Percentiles rank a stretch among this genome's conserved stretches.
Conservation (phyloP, 1,140 invertebrate genomes). For the Schlechtendalia chinensis region DNA sequence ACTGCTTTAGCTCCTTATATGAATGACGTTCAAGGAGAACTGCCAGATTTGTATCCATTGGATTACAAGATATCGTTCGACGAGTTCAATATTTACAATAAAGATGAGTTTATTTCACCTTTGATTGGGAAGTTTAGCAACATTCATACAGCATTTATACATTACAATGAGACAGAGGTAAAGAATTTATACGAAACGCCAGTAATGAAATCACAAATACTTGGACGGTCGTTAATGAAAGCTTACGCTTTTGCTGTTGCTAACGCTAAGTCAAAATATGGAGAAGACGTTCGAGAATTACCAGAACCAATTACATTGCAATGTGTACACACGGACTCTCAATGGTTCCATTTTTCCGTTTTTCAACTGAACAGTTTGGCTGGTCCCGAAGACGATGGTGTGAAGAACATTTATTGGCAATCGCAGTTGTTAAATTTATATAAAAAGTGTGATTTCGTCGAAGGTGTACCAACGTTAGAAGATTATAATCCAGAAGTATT, state of each 20-base stretch:
- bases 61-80: constrained; percentile 68
- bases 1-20: constrained; percentile 62
- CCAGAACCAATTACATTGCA: constrained; percentile 79
- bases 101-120: constrained; percentile 42
- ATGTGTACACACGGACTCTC: constrained; percentile 73
- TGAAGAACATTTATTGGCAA: constrained; percentile 79
- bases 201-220: constrained; percentile 65
- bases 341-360: constrained; percentile 74
- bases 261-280: constrained; percentile 71
- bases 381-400: constrained; percentile 55
- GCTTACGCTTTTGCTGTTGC: constrained; percentile 68
- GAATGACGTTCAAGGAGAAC: constrained; percentile 55
- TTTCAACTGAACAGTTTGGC: constrained; percentile 84
- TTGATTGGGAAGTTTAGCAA: constrained; percentile 35
- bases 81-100: constrained; percentile 58
- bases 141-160: constrained; percentile 71
- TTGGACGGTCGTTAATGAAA: constrained; percentile 69
- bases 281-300: constrained; percentile 66
- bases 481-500: constrained; percentile 78
- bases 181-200: constrained; percentile 68
- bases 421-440: constrained; percentile 68
- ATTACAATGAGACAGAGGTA: constrained; percentile 65
- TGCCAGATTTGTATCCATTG: constrained; percentile 73
- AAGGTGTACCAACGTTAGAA: constrained; percentile 65
- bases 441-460: constrained; percentile 63